These are phyloP conservation scores for Wiebesia pumilae DNA, from an alignment of 1,140 invertebrate genomes.

Conservation along the genomic window DNA sequence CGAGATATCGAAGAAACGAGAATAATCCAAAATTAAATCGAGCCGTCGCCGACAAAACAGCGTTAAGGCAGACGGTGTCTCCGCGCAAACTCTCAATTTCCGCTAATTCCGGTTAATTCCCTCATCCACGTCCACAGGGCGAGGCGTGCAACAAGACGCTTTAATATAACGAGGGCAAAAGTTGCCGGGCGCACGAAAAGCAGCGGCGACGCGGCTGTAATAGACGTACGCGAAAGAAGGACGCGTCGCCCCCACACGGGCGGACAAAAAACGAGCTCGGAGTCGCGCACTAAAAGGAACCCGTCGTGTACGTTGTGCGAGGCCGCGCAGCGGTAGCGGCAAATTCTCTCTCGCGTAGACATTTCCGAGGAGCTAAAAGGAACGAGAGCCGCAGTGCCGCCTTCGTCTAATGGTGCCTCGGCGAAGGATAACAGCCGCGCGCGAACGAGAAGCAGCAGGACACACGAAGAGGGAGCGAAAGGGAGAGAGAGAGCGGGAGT, in stretches of 20 bases:
- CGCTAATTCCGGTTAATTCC: conserved; percentile 14
- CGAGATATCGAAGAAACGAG: not conserved
- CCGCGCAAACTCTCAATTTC: not conserved
- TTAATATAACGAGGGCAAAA: too few species aligned
- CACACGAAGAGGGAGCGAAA: not conserved
- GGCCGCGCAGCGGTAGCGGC: conserved; percentile 34
- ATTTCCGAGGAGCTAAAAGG: conserved; percentile 10
- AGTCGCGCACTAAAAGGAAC: conserved; percentile 41
- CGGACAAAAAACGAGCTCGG: conserved; percentile 49
- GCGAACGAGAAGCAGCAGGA: not conserved
- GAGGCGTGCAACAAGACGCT: not conserved
- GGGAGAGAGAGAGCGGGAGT: not conserved
- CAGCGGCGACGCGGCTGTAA: too few species aligned
- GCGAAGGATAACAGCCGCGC: conserved; percentile 33
- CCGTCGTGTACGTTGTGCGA: not conserved
- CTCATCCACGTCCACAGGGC: not conserved
- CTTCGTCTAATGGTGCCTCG: conserved; percentile 27
- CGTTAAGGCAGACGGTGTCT: not conserved
- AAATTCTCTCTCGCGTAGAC: not conserved
- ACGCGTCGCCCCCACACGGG: not conserved
- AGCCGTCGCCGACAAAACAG: not conserved
- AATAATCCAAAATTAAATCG: not conserved
- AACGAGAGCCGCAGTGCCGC: not conserved
- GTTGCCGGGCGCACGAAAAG: too few species aligned
- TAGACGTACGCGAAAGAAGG: too few species aligned